Base-by-base conservation (phyloP, 2,113 vertebrate species). In the Cyanocitta stelleri region DNA sequence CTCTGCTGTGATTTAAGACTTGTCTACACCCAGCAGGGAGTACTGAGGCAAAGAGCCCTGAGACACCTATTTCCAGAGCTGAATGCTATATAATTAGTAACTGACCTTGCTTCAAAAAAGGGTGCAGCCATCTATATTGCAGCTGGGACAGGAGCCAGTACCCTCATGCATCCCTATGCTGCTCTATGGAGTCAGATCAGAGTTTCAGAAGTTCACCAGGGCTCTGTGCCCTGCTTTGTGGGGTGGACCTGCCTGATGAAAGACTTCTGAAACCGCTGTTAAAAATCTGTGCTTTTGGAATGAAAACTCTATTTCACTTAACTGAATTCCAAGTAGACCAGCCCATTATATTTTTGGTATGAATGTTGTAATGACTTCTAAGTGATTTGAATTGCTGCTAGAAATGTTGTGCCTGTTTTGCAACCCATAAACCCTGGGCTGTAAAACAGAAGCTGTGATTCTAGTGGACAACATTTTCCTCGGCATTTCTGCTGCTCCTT, bases 271-370 rank as follows among this genome's bases (percentile, higher is more conserved):
- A 85, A 39, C 23, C 54, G 30, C 56, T 37, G 33, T 43, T 71
- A 55, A 84, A 93, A 91, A 68, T 64, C 61, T 54, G 39, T 87
- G 48, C 76, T 87, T 81, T 95, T 78, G 86, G 56, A 91, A 78
- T 44, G 46, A 86, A 89, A 80, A 63, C 29, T 79, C 22, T 48
- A 2, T 46, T 82, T 95, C 22, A 1, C 33, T 63, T 41, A 87
- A 82, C 32, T 85, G n/a, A 87, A 87, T 87, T 96, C 79, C 84
- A 93, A 75, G 56, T 35, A 85, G 84, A 78, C 56, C 66, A 66
- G 20, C 80, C 73, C 49, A 6, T 91, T 75, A 75, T 85, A 81
- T 85, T 89, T 95, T 94, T 95, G 55, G 37, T 90, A 62, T 0
- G 0, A 26, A 23, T 83, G 59, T 37, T 79, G 32, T 80, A 76